Conservation (phyloP, 1,140 invertebrate genomes). For the Solen grandis region DNA sequence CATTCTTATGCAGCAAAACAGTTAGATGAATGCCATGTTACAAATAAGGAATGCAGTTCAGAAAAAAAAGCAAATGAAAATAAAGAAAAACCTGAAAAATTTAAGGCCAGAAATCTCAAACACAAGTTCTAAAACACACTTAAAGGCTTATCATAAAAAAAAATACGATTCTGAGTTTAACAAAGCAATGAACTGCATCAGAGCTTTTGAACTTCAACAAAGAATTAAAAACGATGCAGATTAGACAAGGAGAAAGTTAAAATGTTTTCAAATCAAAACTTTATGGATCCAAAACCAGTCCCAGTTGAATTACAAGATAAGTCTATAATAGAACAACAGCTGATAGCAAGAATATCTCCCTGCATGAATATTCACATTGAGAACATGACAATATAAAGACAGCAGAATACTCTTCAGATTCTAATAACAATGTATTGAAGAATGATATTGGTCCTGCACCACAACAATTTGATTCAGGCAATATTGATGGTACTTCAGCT, state of each 20-base stretch:
- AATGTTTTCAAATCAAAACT: slow-evolving; percentile 52
- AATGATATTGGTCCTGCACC: slow-evolving; percentile 50
- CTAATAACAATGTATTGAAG: not conserved
- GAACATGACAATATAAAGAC: no score
- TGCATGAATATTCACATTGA: slow-evolving; percentile 52
- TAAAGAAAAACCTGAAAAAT: not conserved
- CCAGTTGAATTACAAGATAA: slow-evolving; percentile 21
- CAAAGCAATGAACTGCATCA: slow-evolving; percentile 47
- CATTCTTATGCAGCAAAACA: not conserved
- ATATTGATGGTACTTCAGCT: not conserved
- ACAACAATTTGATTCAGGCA: slow-evolving; percentile 31
- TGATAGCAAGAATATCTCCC: slow-evolving; percentile 52
- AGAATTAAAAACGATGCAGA: slow-evolving; percentile 31
- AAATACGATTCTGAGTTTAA: slow-evolving; percentile 17
- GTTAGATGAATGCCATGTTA: not conserved
- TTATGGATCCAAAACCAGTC: slow-evolving; percentile 39
- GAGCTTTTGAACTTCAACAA: slow-evolving; percentile 48
- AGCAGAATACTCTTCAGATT: no score
- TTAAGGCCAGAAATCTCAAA: not conserved
- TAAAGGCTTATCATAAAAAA: slow-evolving; percentile 8
- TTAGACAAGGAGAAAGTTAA: slow-evolving; percentile 37
- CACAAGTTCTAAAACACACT: not conserved
- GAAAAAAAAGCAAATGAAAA: slow-evolving; percentile 1
- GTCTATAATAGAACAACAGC: slow-evolving; percentile 51
- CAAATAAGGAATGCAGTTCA: not conserved